Conservation (phyloP, 2,888 invertebrate species). For the Diarsia mendica region DNA sequence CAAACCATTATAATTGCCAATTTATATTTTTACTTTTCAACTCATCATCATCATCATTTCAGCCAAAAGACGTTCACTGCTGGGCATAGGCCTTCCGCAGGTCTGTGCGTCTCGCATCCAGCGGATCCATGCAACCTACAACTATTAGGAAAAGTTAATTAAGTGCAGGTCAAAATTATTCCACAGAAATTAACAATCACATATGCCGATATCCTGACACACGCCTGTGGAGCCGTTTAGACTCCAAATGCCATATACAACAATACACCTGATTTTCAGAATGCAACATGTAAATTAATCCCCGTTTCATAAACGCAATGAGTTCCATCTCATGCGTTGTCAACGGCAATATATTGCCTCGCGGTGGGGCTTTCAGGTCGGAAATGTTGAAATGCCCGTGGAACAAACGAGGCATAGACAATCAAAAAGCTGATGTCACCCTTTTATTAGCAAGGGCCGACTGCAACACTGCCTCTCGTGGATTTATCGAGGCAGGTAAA, state of each 20-base stretch:
- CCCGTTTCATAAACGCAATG: constrained; percentile 38
- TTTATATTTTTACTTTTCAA: background rate
- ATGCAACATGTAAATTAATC: constrained; percentile 48
- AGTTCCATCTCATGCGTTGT: constrained; percentile 70
- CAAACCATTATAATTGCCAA: background rate
- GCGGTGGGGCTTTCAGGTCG: constrained; percentile 59
- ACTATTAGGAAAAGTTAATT: background rate
- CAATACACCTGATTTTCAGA: constrained; percentile 15
- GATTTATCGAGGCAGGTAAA: constrained; percentile 69
- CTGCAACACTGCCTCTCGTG: constrained; percentile 56
- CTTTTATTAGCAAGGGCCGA: constrained; percentile 63
- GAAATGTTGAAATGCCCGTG: constrained; percentile 71
- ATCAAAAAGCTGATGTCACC: constrained; percentile 74
- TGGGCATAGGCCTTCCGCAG: no score
- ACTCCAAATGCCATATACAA: constrained; percentile 4
- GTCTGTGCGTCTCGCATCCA: no score
- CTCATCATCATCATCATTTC: no score
- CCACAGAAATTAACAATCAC: background rate
- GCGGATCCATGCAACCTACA: no score
- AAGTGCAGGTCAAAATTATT: background rate
- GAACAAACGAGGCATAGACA: constrained; percentile 72
- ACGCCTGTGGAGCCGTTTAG: background rate
- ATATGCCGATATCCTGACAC: background rate
- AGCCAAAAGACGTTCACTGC: no score
- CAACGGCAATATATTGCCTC: constrained; percentile 65